Evolutionary conservation across 2,797 vertebrate genomes (phyloP), one percentile per base, ranked within the genome.

Genomic region (Eutrigla gurnardus): DNA sequence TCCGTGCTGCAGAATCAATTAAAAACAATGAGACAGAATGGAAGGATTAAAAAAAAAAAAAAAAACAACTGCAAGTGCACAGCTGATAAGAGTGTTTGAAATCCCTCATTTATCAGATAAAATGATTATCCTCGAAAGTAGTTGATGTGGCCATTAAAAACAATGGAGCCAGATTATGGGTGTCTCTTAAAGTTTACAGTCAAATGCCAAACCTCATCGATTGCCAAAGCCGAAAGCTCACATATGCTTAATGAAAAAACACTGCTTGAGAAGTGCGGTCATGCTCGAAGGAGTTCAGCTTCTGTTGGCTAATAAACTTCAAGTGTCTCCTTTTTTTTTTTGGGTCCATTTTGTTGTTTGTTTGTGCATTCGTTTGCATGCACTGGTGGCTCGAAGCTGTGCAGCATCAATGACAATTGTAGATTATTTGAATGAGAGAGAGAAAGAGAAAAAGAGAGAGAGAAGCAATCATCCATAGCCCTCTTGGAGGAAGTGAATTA

Each of bases 51-150:
- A 91, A 92, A 92, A 89, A 89, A 25, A 25, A 25, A 25, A 25
- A 25, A 25, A 55, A 32, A 92, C 88, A 91, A 93, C 87, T 86
- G 90, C 86, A 68, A 93, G 91, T 88, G 83, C 83, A 84, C 77
- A 36, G 85, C 92, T 89, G 95, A 96, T 96, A 96, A 96, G 92
- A 91, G 77, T 82, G 85, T 92, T 93, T 91, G 85, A 93, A 94
- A 94, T 93, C 92, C 25, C 89, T 88, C 78, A 89, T 92, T 94
- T 93, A 95, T 95, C 95, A 94, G 94, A 96, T 95, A 92, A 95
- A 94, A 94, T 92, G 92, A 95, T 95, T 94, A 94, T 93, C 93
- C 93, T 88, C 73, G 61, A 93, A 86, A 92, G 92, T 62, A 88
- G 90, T 90, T 93, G 89, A 93, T 90, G 93, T 90, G 90, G 88